A percentile compares a stretch with the other conserved stretches of the same genome.
Evolutionary conservation across 2,797 vertebrate species (phyloP).

Genomic region (Remorina albescens): DNA sequence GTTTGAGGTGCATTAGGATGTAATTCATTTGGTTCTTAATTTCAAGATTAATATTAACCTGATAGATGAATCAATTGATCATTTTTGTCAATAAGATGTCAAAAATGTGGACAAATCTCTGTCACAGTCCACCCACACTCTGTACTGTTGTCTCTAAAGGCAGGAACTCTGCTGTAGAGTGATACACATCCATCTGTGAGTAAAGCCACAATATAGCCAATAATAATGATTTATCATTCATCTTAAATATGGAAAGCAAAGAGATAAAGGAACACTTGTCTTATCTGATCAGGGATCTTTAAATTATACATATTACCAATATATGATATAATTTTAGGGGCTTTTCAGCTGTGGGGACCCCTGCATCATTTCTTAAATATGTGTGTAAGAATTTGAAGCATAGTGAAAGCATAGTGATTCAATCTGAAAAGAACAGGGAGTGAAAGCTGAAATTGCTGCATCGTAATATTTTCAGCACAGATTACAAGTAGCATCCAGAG

Average conservation of each 20-base stretch:
- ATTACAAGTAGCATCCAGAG: constrained; percentile 32
- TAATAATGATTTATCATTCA: background rate
- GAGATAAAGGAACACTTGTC: too few species aligned
- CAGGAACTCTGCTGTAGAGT: background rate
- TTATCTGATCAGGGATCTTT: background rate
- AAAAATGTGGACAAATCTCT: background rate
- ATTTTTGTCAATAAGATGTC: too few species aligned
- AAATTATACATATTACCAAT: background rate
- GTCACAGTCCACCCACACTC: background rate
- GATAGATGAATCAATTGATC: background rate
- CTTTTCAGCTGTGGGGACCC: background rate
- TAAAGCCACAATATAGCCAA: background rate
- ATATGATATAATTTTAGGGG: background rate
- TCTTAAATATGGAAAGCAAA: too few species aligned
- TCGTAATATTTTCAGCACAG: constrained; percentile 28
- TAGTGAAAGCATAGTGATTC: constrained; percentile 71
- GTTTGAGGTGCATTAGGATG: background rate
- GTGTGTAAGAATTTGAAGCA: constrained; percentile 39
- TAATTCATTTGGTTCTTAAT: background rate
- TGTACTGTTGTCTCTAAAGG: too few species aligned
- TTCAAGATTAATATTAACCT: background rate
- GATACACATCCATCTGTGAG: background rate
- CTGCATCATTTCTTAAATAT: constrained; percentile 17
- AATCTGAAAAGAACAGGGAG: constrained; percentile 52
- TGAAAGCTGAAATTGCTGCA: constrained; percentile 43